Conservation (phyloP, 2,888 invertebrate genomes). For the Crioceris asparagi region DNA sequence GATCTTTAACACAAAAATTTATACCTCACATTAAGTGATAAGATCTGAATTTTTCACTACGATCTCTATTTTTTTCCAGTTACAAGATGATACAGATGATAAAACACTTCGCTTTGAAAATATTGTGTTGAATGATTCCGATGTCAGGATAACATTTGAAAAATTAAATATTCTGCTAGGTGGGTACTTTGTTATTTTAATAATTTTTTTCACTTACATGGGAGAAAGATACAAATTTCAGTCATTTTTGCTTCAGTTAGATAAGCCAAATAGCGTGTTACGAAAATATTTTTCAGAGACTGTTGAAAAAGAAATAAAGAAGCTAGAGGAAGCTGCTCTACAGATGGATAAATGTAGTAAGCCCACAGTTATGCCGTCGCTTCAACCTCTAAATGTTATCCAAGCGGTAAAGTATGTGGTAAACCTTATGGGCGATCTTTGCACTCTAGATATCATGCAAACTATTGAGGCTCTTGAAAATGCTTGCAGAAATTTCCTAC, state of each 20-base stretch:
- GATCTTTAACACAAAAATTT: too few species aligned
- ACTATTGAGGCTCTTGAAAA: conserved; percentile 44
- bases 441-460: conserved; percentile 77
- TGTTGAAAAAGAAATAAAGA: conserved; percentile 69
- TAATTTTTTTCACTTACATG: conserved; percentile 1
- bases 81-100: conserved; percentile 70
- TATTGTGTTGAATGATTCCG: conserved; percentile 63
- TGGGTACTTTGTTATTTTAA: conserved; percentile 33
- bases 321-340: conserved; percentile 55
- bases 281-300: conserved; percentile 51
- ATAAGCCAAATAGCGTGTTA: too few species aligned
- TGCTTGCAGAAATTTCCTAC: conserved; percentile 24
- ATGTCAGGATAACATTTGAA: conserved; percentile 68
- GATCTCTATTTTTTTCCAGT: conserved; percentile 31
- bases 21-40: too few species aligned
- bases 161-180: conserved; percentile 77
- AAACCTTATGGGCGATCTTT: conserved; percentile 76
- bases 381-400: conserved; percentile 62
- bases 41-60: neutral
- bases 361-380: conserved; percentile 29
- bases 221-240: too few species aligned
- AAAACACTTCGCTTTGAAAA: conserved; percentile 66
- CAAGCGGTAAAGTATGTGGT: conserved; percentile 92
- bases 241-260: too few species aligned
- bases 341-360: conserved; percentile 38